Evolutionary conservation across 2,113 vertebrate species (phyloP), one percentile per base, ranked within the genome.

Genomic region (Trochalopteron elliotii): DNA sequence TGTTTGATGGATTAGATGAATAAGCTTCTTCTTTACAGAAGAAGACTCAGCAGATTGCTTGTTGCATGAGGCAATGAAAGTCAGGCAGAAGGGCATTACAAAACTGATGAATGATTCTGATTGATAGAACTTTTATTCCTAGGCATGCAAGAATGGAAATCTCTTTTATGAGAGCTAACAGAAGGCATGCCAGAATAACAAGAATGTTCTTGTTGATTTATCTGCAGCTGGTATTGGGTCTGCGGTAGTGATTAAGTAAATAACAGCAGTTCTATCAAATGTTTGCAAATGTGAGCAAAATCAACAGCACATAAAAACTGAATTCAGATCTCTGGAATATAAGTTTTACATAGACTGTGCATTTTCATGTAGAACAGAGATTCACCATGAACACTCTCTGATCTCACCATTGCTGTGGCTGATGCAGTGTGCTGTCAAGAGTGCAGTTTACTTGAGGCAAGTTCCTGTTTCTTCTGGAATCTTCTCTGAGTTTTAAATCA

Each of bases 151-250:
- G 69, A 92, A 89, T 81, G 76, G 71, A 92, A 90, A 83, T 61
- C 21, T 85, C 50, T 86, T 93, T 80, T 81, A 93, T 78, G 74
- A 89, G 56, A 90, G 49, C 78, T 94, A 60, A 68, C 61, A 93
- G 82, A 87, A 91, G 61, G 68, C 85, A 61, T 61, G 77, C 44
- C 53, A 79, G 83, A 81, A 90, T 87, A 96, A 84, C 83, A 88
- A 60, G 83, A 93, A 93, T 83, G 78, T 74, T 83, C 75, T 87
- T 69, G 68, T 75, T 94, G 88, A 90, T 79, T 77, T 95, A 86
- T 81, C 67, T 81, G 40, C 75, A 80, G 81, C 64, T 89, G 44
- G 56, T 74, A 63, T 77, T 76, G n/a, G 70, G 37, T 61, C 70
- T 89, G 67, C 2, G 15, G 47, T 71, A 47, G 55, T 79, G 76